These are phyloP conservation scores for Osedax frankpressi DNA, from an alignment of 2,888 invertebrate genomes.

Conservation along the genomic window DNA sequence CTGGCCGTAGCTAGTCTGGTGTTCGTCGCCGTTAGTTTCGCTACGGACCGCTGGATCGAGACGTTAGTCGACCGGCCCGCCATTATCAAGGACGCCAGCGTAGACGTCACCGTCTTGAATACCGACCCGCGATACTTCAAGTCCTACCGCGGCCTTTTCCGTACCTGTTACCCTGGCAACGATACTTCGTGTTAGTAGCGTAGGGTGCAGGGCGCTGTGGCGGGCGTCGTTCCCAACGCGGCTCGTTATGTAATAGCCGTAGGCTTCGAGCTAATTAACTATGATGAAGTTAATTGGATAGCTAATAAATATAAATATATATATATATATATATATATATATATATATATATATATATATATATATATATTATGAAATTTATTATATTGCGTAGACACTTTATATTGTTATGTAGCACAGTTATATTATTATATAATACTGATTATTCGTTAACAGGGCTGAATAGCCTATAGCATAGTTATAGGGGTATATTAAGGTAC, in stretches of 20 bases:
- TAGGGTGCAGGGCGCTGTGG: not conserved
- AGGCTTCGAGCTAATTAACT: not conserved
- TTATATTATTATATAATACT: too few species aligned
- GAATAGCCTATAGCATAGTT: too few species aligned
- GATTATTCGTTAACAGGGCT: too few species aligned
- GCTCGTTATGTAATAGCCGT: too few species aligned
- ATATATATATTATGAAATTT: too few species aligned
- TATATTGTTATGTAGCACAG: too few species aligned
- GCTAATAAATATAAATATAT: not conserved
- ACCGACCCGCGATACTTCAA: slow-evolving; percentile 22
- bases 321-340: not conserved
- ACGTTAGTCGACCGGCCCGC: slow-evolving; percentile 30
- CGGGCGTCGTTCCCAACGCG: not conserved
- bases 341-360: too few species aligned
- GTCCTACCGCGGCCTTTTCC: slow-evolving; percentile 34
- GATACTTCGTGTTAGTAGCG: slow-evolving; percentile 36
- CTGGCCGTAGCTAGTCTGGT: slow-evolving; percentile 3
- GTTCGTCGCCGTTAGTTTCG: slow-evolving; percentile 34
- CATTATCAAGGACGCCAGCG: not conserved
- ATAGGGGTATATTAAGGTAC: too few species aligned
- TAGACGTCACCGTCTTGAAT: not conserved
- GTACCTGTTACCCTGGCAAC: slow-evolving; percentile 37
- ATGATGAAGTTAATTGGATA: not conserved
- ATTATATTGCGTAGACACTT: too few species aligned
- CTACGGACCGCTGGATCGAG: slow-evolving; percentile 38